Conservation (phyloP, 1,140 invertebrate species). For the Neoseiulus cucumeris region DNA sequence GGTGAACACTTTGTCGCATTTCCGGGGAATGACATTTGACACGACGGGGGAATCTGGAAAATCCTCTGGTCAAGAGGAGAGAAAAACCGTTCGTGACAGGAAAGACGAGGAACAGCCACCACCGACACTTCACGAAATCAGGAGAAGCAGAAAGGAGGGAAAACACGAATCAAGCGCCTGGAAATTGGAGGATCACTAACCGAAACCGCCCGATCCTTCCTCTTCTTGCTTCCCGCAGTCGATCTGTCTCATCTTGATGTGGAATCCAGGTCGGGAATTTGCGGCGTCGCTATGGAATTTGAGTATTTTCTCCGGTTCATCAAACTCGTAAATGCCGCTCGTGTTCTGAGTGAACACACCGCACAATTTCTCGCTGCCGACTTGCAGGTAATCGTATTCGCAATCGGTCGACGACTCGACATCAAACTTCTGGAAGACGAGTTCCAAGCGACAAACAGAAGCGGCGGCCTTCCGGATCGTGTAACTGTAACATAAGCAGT, state of each 20-base stretch:
- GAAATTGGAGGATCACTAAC: neutral
- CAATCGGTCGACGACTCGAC: conserved; percentile 20
- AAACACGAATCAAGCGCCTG: neutral
- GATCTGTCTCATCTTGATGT: conserved; percentile 18
- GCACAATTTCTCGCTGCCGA: conserved; percentile 19
- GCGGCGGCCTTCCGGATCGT: conserved; percentile 13
- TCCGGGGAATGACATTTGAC: neutral
- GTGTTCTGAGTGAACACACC: conserved; percentile 16
- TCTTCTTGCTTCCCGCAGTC: conserved; percentile 13
- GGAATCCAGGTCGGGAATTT: conserved; percentile 17
- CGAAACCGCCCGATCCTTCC: neutral
- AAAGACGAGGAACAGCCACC: neutral
- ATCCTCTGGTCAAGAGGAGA: neutral
- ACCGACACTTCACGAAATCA: conserved; percentile 6
- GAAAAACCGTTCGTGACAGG: too few species aligned
- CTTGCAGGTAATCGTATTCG: conserved; percentile 18
- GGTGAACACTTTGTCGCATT: conserved; percentile 18
- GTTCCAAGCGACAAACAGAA: conserved; percentile 19
- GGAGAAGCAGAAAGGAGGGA: neutral
- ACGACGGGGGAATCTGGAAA: neutral
- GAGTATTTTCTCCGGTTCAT: conserved; percentile 15
- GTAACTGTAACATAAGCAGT: conserved; percentile 8
- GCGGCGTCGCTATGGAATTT: conserved; percentile 16
- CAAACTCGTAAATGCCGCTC: conserved; percentile 18
- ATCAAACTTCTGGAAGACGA: conserved; percentile 21